Percentiles rank a stretch among this genome's conserved stretches.
phyloP scores from a whole-genome alignment of 2,888 invertebrate species.

The Nephrotoma appendiculata region DNA sequence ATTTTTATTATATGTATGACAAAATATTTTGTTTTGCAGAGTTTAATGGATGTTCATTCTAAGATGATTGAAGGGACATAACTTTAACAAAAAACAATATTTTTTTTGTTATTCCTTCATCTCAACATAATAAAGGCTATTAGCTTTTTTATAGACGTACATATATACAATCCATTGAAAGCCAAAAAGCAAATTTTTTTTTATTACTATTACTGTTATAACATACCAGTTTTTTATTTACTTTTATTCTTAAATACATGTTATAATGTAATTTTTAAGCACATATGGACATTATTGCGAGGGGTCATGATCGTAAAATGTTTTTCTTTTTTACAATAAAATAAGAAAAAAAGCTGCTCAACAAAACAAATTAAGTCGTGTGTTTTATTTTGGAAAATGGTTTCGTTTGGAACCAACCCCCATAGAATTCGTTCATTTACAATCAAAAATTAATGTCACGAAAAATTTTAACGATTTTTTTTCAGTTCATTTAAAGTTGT shows the following conservation, averaged over 20 bases:
- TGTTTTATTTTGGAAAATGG: not conserved
- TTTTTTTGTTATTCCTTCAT: not conserved
- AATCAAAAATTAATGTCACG: not conserved
- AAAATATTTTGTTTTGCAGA: conserved; percentile 7
- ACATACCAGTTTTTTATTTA: not conserved
- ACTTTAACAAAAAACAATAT: not conserved
- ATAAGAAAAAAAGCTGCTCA: not conserved
- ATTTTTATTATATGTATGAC: not conserved
- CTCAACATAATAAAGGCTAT: not conserved
- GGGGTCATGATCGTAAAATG: not conserved
- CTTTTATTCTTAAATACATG: not conserved
- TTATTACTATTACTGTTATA: not conserved
- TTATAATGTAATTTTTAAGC: not conserved
- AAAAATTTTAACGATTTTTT: not conserved
- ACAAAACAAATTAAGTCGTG: not conserved
- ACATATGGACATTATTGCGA: not conserved
- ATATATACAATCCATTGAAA: not conserved
- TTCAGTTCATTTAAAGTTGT: not conserved
- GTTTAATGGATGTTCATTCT: conserved; percentile 9
- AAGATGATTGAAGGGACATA: conserved; percentile 8
- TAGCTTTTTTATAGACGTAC: not conserved
- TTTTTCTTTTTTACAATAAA: not conserved
- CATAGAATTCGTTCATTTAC: not conserved
- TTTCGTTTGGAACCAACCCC: not conserved
- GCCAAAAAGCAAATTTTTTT: not conserved